Conservation (phyloP, 2,888 invertebrate species). For the Brenthis hecate region DNA sequence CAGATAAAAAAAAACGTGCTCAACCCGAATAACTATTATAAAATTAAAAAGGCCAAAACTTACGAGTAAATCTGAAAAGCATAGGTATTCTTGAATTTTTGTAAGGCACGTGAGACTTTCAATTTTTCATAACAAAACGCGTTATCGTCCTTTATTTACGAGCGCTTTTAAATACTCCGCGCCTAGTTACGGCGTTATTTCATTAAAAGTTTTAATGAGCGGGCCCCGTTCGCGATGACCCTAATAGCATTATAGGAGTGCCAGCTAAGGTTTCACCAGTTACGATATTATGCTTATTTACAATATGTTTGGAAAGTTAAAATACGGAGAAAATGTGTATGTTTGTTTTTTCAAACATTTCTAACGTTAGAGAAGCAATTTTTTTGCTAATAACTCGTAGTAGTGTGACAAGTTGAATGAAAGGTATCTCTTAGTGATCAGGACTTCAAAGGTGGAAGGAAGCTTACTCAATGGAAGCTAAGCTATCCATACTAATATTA, state of each 20-base stretch:
- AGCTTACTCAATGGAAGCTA: too few relatives aligned
- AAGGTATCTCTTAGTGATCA: too few relatives aligned
- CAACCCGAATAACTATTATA: too few relatives aligned
- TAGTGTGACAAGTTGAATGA: too few relatives aligned
- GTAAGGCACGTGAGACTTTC: conserved; percentile 5
- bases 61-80: neutral
- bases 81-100: neutral
- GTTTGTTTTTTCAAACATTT: too few relatives aligned
- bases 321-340: too few relatives aligned
- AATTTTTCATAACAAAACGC: conserved; percentile 10
- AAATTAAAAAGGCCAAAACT: neutral
- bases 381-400: too few relatives aligned
- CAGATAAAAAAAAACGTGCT: too few relatives aligned
- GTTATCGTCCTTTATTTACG: conserved; percentile 15
- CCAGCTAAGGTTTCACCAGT: conserved; percentile 7
- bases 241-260: conserved; percentile 23
- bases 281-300: neutral
- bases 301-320: neutral
- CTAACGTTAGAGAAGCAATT: too few relatives aligned
- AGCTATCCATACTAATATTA: too few relatives aligned
- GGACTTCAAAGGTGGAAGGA: too few relatives aligned
- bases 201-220: conserved; percentile 62
- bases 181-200: conserved; percentile 43
- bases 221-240: conserved; percentile 26
- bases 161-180: conserved; percentile 20